Evolutionary conservation across 2,797 vertebrate genomes (phyloP).

Genomic region (Acrossocheilus wenchowensis): DNA sequence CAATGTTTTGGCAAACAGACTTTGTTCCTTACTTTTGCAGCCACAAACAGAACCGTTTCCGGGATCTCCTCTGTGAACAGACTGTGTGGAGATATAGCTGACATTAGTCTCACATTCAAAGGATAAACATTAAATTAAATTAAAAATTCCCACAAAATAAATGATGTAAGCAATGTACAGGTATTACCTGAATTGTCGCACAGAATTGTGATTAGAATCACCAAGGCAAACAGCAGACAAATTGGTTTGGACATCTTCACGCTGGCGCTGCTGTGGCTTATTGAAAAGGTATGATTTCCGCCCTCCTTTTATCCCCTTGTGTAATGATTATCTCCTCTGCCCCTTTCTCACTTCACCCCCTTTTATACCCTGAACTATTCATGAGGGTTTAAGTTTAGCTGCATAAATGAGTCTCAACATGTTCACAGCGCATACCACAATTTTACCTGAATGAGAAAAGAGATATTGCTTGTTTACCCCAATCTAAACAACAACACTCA

Average conservation of each 20-base stretch:
- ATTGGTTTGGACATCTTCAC: conserved; percentile 67
- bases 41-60: neutral
- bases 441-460: conserved; percentile 19
- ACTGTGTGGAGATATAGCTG: neutral
- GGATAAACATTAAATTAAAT: neutral
- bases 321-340: conserved; percentile 16
- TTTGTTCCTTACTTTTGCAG: conserved; percentile 25
- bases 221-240: conserved; percentile 53
- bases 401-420: conserved; percentile 60
- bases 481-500: conserved; percentile 30
- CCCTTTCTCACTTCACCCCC: neutral
- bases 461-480: conserved; percentile 39
- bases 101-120: neutral
- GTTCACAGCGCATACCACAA: conserved; percentile 34
- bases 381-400: neutral
- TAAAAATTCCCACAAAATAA: neutral
- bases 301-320: conserved; percentile 38
- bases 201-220: conserved; percentile 37
- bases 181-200: neutral
- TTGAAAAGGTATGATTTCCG: neutral
- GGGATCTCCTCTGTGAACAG: neutral
- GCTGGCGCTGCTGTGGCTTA: neutral
- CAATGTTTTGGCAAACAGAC: neutral
- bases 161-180: neutral
- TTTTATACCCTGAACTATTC: neutral